These are phyloP conservation scores for Meloidogyne exigua DNA, from an alignment of 1,140 invertebrate genomes.

Conservation along the genomic window DNA sequence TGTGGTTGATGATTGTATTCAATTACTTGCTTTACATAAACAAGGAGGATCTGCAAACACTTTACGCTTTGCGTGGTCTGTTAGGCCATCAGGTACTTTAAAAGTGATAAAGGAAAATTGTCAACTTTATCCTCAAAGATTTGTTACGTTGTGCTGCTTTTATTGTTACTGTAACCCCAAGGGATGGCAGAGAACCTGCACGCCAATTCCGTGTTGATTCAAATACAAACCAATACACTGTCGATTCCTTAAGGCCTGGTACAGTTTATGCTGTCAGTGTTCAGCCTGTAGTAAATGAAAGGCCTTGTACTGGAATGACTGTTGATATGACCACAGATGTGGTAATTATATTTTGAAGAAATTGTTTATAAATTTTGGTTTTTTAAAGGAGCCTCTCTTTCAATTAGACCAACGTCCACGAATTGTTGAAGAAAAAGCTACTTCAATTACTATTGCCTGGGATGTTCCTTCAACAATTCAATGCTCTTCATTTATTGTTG, in stretches of 20 bases:
- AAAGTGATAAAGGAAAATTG: background rate
- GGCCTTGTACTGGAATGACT: conserved; percentile 30
- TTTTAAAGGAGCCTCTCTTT: conserved; percentile 54
- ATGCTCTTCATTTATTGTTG: conserved; percentile 59
- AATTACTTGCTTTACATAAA: conserved; percentile 49
- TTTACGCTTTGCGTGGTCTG: conserved; percentile 55
- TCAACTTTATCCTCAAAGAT: conserved; percentile 31
- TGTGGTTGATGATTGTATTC: conserved; percentile 44
- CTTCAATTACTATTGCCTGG: conserved; percentile 60
- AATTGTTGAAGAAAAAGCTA: conserved; percentile 58
- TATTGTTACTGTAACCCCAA: conserved; percentile 55
- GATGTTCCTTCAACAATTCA: conserved; percentile 46
- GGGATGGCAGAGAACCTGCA: conserved; percentile 50
- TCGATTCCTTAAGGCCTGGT: conserved; percentile 51
- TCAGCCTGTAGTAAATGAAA: conserved; percentile 51
- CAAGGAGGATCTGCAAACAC: conserved; percentile 49
- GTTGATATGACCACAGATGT: background rate
- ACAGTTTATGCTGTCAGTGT: conserved; percentile 62
- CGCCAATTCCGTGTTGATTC: conserved; percentile 58
- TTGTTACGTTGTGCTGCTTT: conserved; percentile 53
- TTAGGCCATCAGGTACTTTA: conserved; percentile 34
- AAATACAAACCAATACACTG: conserved; percentile 57
- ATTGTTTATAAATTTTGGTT: conserved; percentile 52
- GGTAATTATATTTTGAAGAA: conserved; percentile 28
- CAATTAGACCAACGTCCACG: conserved; percentile 47